Evolutionary conservation across 2,113 vertebrate genomes (phyloP).

Genomic region (Paramormyrops kingsleyae): DNA sequence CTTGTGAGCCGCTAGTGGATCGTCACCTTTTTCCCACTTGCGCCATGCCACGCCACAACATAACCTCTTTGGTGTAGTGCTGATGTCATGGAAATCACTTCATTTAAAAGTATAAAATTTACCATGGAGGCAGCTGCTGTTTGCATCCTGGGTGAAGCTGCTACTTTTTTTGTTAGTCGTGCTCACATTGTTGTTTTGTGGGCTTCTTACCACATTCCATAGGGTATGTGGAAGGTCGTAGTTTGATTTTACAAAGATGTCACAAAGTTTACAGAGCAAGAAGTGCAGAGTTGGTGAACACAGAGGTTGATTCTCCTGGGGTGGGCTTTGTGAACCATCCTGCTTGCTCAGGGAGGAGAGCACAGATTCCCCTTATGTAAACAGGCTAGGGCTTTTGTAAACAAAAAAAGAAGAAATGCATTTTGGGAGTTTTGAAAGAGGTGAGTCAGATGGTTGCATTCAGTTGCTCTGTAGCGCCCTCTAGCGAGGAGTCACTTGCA

Average conservation of each 20-base stretch:
- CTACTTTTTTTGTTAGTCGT: neutral
- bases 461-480: neutral
- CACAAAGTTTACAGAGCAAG: neutral
- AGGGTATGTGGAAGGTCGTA: neutral
- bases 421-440: neutral
- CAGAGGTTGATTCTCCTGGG: neutral
- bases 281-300: neutral
- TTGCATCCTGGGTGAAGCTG: neutral
- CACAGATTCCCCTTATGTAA: neutral
- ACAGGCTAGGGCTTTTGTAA: neutral
- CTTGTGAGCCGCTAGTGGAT: too few relatives aligned
- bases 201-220: neutral
- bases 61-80: neutral
- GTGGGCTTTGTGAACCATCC: neutral
- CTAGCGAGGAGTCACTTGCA: neutral
- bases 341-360: neutral
- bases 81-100: neutral
- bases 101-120: neutral
- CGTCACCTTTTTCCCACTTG: too few relatives aligned
- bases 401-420: neutral
- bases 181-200: neutral
- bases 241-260: neutral
- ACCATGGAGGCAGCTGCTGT: neutral
- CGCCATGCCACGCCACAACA: too few relatives aligned
- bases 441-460: neutral